phyloP scores from a whole-genome alignment of 2,113 vertebrate genomes.

The Martes martes region DNA sequence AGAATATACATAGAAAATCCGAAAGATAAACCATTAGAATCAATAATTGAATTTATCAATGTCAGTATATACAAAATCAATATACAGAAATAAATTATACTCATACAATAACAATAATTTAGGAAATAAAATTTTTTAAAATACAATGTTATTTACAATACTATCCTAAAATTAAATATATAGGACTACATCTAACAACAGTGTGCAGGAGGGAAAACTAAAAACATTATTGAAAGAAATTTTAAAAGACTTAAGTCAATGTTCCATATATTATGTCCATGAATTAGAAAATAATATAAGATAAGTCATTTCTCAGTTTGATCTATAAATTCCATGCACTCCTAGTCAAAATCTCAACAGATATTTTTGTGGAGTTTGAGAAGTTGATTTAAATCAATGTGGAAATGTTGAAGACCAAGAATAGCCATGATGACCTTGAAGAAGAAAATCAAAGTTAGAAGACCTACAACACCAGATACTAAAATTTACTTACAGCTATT shows the following conservation, averaged over 20 bases:
- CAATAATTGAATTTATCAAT: not conserved
- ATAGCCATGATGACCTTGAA: not conserved
- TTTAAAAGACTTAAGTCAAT: not conserved
- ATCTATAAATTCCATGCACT: not conserved
- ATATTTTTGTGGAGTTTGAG: not conserved
- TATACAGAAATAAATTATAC: not conserved
- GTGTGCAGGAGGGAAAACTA: not conserved
- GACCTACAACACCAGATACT: not conserved
- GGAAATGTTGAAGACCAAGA: not conserved
- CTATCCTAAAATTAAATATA: not conserved
- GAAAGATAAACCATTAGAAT: not conserved
- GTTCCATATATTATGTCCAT: not conserved
- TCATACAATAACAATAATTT: not conserved
- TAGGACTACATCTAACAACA: not conserved
- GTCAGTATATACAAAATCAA: not conserved
- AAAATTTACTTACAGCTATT: not conserved
- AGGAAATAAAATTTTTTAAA: slow-evolving; percentile 6
- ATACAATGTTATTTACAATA: not conserved
- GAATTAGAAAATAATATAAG: not conserved
- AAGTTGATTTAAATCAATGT: not conserved
- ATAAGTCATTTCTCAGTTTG: not conserved
- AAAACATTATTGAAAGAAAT: not conserved
- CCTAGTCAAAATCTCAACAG: not conserved
- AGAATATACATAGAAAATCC: not conserved
- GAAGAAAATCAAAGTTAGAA: not conserved